Conservation (phyloP, 2,113 vertebrate genomes). For the Callaeas wilsoni region DNA sequence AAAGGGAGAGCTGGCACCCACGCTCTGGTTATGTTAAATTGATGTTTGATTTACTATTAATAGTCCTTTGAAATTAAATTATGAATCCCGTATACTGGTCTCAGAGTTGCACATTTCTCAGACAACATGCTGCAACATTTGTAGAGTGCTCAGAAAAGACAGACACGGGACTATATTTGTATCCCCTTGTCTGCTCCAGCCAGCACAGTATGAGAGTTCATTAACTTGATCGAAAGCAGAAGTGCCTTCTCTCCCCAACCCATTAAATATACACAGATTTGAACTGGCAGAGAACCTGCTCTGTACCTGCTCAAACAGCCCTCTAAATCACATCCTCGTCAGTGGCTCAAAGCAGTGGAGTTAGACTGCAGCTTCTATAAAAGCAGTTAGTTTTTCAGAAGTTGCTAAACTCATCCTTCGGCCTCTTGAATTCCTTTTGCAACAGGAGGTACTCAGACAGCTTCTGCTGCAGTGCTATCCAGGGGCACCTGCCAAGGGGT, state of each 20-base stretch:
- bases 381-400: neutral
- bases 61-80: neutral
- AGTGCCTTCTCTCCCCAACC: neutral
- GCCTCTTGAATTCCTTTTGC: neutral
- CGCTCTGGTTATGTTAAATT: neutral
- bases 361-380: neutral
- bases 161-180: neutral
- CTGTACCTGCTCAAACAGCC: neutral
- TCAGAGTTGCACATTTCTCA: neutral
- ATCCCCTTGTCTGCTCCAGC: neutral
- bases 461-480: neutral
- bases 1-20: neutral
- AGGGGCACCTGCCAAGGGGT: neutral
- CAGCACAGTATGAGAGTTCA: neutral
- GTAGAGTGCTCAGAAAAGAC: neutral
- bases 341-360: neutral
- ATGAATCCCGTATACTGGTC: neutral
- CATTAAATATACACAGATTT: neutral
- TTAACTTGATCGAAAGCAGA: neutral
- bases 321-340: neutral
- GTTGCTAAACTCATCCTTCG: neutral
- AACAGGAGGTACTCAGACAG: rapidly evolving
- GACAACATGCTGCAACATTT: neutral
- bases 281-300: neutral
- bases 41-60: slow-evolving; percentile 34